Conservation (phyloP, 2,888 invertebrate genomes). For the Parnassius orleans region DNA sequence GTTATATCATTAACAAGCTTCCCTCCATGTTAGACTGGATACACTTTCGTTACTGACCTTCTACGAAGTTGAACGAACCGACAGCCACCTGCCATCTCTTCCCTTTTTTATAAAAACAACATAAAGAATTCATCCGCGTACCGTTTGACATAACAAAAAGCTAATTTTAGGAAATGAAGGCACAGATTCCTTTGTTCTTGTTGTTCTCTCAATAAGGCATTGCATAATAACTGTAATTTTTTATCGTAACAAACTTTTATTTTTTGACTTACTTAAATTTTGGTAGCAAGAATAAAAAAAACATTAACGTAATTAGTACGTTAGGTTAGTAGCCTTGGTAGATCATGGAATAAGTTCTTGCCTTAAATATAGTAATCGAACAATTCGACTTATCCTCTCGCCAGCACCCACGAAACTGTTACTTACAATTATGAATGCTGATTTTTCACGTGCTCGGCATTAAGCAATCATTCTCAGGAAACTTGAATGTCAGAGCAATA, state of each 20-base stretch:
- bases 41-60: constrained; percentile 22
- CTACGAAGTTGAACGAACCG: constrained; percentile 42
- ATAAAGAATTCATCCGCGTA: constrained; percentile 29
- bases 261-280: too few species aligned
- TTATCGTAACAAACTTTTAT: neutral
- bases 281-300: too few species aligned
- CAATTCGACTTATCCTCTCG: too few species aligned
- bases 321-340: too few species aligned
- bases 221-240: neutral
- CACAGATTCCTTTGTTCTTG: constrained; percentile 2
- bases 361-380: too few species aligned
- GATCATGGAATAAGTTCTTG: too few species aligned
- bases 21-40: neutral
- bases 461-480: too few species aligned
- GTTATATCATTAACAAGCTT: constrained; percentile 17
- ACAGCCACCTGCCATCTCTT: constrained; percentile 44
- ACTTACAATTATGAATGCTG: too few species aligned
- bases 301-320: too few species aligned
- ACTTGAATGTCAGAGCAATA: too few species aligned
- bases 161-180: constrained; percentile 35
- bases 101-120: constrained; percentile 33
- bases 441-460: too few species aligned
- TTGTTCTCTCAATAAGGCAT: neutral
- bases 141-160: constrained; percentile 35
- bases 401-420: too few species aligned